Evolutionary conservation across 2,888 invertebrate species (phyloP), one percentile per base, ranked within the genome.

Genomic region (Heliconius hortense): DNA sequence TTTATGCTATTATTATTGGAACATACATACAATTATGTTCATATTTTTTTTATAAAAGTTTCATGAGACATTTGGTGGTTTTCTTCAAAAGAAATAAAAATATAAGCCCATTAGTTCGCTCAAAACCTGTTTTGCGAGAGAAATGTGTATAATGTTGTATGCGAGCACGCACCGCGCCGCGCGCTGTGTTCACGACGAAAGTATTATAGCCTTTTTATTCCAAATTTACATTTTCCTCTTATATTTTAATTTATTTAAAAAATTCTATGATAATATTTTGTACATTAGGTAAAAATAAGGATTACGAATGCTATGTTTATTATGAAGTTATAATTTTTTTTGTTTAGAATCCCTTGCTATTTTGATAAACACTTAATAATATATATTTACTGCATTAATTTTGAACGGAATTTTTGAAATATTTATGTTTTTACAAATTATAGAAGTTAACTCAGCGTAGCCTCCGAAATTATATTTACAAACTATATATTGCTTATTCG

Each of bases 91-190:
- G 5, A 35, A 71, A 71, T 60, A 60, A 71, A 71, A 59, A 43
- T 18, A 39, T 71, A 39, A 59, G 35, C 60, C 71, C 60, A 71
- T 71, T 71, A 71, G 60, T 21, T 71, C 39, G 60, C 59, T 26
- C 43, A 71, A n/a, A 62, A 71, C 59, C 59, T 13, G 71, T 71
- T 71, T 71, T 39, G 60, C 71, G 35, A 71, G 43, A 60, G 60
- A 60, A 60, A 59, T 35, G 39, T 60, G 60, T 60, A 11, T 62
- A 26, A 71, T 43, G 43, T 59, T 71, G 13, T 31, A 24, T 21
- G 60, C 43, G 39, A 71, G 11, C 18, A 71, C 60, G 60, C 71
- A 43, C 39, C 71, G 26, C 59, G 39, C 60, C n/a, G 56, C 39
- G 18, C 24, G 56, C 26, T 21, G 26, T 39, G 60, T 39, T 71